Conservation (phyloP, 2,797 vertebrate species). For the Furcifer pardalis region DNA sequence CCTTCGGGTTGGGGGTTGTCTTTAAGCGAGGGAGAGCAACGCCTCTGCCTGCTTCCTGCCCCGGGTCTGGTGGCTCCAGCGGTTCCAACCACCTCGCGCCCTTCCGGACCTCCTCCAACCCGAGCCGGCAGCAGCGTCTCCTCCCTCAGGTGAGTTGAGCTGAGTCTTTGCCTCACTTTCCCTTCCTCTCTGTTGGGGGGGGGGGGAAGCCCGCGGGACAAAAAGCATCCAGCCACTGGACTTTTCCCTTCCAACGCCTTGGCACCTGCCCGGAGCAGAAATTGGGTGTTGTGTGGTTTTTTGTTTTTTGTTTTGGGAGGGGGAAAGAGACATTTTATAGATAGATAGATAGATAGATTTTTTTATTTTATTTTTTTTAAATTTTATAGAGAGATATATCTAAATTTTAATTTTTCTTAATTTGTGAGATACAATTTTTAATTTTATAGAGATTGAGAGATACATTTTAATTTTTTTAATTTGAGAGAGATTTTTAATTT, state of each 20-base stretch:
- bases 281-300: no score
- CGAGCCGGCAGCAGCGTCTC: slow-evolving; percentile 57
- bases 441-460: no score
- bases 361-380: no score
- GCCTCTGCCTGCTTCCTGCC: slow-evolving; percentile 54
- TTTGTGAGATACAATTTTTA: no score
- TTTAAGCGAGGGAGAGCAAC: no score
- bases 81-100: slow-evolving; percentile 58
- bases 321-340: neutral
- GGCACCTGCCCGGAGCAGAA: slow-evolving; percentile 43
- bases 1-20: slow-evolving; percentile 44
- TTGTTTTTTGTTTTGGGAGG: no score
- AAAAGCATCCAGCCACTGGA: neutral
- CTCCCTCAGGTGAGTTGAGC: slow-evolving; percentile 69
- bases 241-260: slow-evolving; percentile 59
- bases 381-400: no score
- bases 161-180: slow-evolving; percentile 73
- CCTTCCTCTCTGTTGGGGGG: slow-evolving; percentile 30
- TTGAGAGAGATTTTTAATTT: no score
- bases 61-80: slow-evolving; percentile 46
- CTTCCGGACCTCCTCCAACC: slow-evolving; percentile 71
- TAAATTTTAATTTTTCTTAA: no score
- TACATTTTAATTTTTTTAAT: no score
- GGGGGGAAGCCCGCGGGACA: rapidly evolving
- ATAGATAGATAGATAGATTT: no score